These are phyloP conservation scores for Microtus richardsoni DNA, from an alignment of 2,113 vertebrate genomes.

Conservation along the genomic window DNA sequence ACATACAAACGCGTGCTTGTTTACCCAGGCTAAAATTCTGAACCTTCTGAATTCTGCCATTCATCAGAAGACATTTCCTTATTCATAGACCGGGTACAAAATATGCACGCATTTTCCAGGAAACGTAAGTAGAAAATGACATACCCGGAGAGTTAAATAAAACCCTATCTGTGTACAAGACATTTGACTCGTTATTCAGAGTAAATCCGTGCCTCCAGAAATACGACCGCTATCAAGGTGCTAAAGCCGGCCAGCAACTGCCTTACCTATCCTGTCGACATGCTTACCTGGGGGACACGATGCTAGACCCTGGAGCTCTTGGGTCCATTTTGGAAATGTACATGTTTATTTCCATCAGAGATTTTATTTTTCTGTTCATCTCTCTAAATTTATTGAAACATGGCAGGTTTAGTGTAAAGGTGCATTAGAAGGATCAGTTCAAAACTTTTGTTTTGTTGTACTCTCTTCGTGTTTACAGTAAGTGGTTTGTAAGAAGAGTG, in stretches of 20 bases:
- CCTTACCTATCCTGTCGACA: accelerated
- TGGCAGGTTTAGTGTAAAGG: background rate
- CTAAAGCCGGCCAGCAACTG: background rate
- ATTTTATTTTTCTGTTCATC: slow-evolving; percentile 31
- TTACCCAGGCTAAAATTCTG: slow-evolving; percentile 51
- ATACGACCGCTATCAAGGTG: background rate
- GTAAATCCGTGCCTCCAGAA: slow-evolving; percentile 24
- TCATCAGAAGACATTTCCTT: slow-evolving; percentile 69
- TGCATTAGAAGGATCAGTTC: background rate
- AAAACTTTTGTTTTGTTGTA: background rate
- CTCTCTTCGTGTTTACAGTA: background rate
- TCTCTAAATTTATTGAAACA: slow-evolving; percentile 2
- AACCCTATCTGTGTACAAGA: slow-evolving; percentile 57
- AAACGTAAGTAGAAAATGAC: slow-evolving; percentile 69
- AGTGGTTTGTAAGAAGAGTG: slow-evolving; percentile 16
- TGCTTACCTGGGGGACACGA: background rate
- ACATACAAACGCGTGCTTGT: slow-evolving; percentile 63
- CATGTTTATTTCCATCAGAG: background rate
- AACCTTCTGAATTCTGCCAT: slow-evolving; percentile 52
- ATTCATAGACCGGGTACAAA: slow-evolving; percentile 70
- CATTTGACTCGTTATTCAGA: background rate
- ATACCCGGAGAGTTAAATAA: slow-evolving; percentile 61
- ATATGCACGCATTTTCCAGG: slow-evolving; percentile 68
- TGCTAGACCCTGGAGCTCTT: background rate
- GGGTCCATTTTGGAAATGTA: background rate